Evolutionary conservation across 2,113 vertebrate genomes (phyloP).

Genomic region (Ammospiza nelsoni): DNA sequence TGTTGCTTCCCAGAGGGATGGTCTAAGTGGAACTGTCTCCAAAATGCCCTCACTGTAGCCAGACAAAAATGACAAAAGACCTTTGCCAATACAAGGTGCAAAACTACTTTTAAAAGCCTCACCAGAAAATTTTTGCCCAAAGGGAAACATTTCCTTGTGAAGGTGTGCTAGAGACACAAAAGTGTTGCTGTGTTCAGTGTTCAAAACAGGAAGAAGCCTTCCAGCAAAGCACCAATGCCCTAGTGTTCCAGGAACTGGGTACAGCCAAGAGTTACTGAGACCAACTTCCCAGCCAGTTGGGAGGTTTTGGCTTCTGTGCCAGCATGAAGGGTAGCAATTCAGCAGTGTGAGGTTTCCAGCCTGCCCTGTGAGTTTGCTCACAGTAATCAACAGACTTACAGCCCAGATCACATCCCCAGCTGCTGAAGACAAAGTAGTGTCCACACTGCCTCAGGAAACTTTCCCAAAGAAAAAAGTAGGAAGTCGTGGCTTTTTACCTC

Average conservation of each 20-base stretch:
- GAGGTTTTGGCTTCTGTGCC: not conserved
- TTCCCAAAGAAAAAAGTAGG: not conserved
- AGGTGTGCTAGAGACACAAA: not conserved
- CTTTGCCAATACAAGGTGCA: not conserved
- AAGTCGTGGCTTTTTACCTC: not conserved
- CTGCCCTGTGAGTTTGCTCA: not conserved
- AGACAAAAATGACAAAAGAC: not conserved
- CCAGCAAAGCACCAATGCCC: not conserved
- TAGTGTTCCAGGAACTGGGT: not conserved
- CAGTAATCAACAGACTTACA: not conserved
- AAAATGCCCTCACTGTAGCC: not conserved
- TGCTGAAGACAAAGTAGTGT: not conserved
- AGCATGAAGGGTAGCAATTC: not conserved
- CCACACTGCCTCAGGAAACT: not conserved
- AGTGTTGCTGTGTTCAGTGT: not conserved
- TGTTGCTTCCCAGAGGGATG: not conserved
- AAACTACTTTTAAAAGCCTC: slow-evolving; percentile 3
- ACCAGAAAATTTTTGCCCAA: not conserved
- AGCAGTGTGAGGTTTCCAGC: not conserved
- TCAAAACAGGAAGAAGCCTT: not conserved
- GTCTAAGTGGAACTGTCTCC: not conserved
- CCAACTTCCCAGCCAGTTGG: not conserved
- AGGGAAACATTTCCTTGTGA: not conserved
- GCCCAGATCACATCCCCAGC: not conserved
- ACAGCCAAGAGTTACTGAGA: not conserved